Evolutionary conservation across 2,888 invertebrate genomes (phyloP), one percentile per base, ranked within the genome.

Genomic region (Brachyopa scutellaris): DNA sequence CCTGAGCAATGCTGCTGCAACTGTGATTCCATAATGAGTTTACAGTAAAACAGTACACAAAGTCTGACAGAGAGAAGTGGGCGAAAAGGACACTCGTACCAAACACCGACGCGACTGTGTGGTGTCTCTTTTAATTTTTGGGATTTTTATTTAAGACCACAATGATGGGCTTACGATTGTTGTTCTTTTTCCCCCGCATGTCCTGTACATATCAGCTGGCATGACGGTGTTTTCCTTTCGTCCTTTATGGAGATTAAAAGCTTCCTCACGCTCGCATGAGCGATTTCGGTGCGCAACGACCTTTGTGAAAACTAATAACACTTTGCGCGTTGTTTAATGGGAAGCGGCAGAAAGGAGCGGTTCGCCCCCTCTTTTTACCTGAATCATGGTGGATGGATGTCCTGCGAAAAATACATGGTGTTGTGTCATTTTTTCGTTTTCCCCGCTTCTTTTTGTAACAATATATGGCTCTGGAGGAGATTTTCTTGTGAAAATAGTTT

Each of bases 141-240:
- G 57, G 21, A 67, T 74, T 80, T 62, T 74, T 74, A 69, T 74
- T 74, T 57, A 69, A 80, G 55, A 55, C 79, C 69, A 42, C 26
- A 62, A 55, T 57, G 55, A 55, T 55, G 61, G 47, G 57, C 57
- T 77, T 77, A 70, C 55, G 53, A 53, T 62, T 13, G 33, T 38
- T 42, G 51, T 49, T 66, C 23, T 42, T 59, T 33, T 36, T 26
- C n/a, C n/a, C 21, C 8, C 19, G 33, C 29, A 62, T 53, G 40
- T 73, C 62, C 62, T 11, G 15, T 61, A 67, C 66, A 40, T 31
- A 47, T 11, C 17, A 36, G 62, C 33, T 23, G 9, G 31, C 31
- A 9, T 23, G 45, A 23, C 40, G 23, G 11, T 11, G 36, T 31
- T 74, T 49, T 67, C 31, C 5, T 2, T 21, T 59, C 26, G 31